A percentile compares a stretch with the other conserved stretches of the same genome.
phyloP scores from a whole-genome alignment of 2,888 invertebrate species.

The Ophion costatus region DNA sequence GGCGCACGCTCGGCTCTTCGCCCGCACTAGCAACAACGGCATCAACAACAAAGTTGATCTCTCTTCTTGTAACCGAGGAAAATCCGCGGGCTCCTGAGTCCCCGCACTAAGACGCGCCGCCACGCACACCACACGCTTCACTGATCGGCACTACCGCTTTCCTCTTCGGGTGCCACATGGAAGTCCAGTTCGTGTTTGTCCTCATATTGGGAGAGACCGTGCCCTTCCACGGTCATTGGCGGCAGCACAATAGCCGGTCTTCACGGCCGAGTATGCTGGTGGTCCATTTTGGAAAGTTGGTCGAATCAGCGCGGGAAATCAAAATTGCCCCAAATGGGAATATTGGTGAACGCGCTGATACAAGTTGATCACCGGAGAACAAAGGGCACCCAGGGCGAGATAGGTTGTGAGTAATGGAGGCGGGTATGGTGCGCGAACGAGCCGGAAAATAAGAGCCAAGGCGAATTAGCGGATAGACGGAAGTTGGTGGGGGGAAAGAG shows the following conservation, averaged over 20 bases:
- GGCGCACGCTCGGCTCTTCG: constrained; percentile 54
- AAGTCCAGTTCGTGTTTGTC: constrained; percentile 32
- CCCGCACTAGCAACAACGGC: constrained; percentile 37
- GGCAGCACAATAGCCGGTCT: not conserved
- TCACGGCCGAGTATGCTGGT: not conserved
- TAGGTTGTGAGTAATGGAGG: not conserved
- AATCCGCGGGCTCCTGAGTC: constrained; percentile 23
- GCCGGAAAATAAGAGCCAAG: constrained; percentile 45
- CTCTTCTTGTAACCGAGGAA: constrained; percentile 24
- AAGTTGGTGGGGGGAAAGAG: constrained; percentile 58
- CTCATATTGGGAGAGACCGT: not conserved
- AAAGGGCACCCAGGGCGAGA: not conserved
- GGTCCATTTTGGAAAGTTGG: not conserved
- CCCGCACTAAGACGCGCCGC: constrained; percentile 21
- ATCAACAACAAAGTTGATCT: not conserved
- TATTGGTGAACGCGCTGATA: not conserved
- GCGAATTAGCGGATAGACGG: constrained; percentile 31
- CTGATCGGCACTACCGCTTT: not conserved
- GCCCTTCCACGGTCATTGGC: not conserved
- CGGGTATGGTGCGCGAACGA: constrained; percentile 1
- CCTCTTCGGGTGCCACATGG: constrained; percentile 9
- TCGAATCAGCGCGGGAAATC: not conserved
- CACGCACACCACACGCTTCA: constrained; percentile 42
- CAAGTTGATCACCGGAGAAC: not conserved
- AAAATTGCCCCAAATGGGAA: not conserved